phyloP scores from a whole-genome alignment of 2,797 vertebrate species.

The Gastrophryne carolinensis region DNA sequence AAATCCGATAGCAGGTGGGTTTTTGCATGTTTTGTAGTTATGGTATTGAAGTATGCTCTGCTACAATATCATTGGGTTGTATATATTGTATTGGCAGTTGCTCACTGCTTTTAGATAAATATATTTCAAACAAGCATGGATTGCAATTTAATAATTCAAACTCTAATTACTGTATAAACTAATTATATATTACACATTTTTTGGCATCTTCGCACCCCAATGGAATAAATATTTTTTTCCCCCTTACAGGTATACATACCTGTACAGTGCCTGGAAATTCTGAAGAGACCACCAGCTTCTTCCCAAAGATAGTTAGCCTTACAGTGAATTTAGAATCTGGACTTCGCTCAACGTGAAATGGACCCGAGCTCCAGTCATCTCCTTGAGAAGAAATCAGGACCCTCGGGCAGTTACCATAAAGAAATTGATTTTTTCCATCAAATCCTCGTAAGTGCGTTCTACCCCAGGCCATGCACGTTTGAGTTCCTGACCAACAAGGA shows the following conservation, averaged over 20 bases:
- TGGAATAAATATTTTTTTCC: no score
- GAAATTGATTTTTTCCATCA: not conserved
- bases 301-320: not conserved
- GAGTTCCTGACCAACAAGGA: not conserved
- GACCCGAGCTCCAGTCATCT: not conserved
- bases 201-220: no score
- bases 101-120: no score
- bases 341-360: constrained; percentile 1
- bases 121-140: no score
- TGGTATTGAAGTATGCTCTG: no score
- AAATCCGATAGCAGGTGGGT: no score
- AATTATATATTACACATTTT: no score
- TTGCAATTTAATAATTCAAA: no score
- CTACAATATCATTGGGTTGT: no score
- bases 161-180: no score
- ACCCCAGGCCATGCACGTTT: constrained; percentile 16
- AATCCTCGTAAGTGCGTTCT: not conserved
- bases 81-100: no score
- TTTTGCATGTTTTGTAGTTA: no score
- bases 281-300: not conserved
- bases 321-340: not conserved
- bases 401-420: not conserved
- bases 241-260: constrained; percentile 7
- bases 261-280: not conserved
- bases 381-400: not conserved